Base-by-base conservation (phyloP, 2,888 invertebrate genomes). In the Cryptocheilus praepositus region DNA sequence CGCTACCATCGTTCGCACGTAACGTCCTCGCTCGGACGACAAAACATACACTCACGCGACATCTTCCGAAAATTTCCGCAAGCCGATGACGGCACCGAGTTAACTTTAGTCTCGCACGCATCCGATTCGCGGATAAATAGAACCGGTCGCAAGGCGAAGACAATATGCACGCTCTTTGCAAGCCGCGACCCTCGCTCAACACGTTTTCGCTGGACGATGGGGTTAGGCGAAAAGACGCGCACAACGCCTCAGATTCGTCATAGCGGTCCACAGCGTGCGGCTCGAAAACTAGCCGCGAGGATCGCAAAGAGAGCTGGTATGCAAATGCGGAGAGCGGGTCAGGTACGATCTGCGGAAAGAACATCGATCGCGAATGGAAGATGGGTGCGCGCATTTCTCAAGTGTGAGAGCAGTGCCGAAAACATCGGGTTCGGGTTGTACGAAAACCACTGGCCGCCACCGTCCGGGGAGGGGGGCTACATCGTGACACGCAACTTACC, bases 401-500 rank as follows among this genome's bases (percentile, higher is more conserved):
- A 59, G 45, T 49, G 25, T 49, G 16, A 16, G 49, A 49, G 4
- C 49, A 5, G 49, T 49, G 16, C 8, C 49, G 49, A 49, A 18
- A 49, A 49, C 49, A 49, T 49, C 4, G 59, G 19, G 19, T 44
- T n/a, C 63, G 44, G n/a, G 8, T 61, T 21, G 54, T 49, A 52
- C 56, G 19, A 70, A 70, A 79, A 79, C 76, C 78, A 71, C 74
- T 22, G 76, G 44, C 74, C 44, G 25, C 52, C 46, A 55, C 15
- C 57, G 36, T 49, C 55, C 57, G 56, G 43, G 55, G 67, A 58
- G 57, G 64, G 18, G n/a, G 18, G 49, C 49, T 67, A 61, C 67
- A 64, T 64, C 66, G 66, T 72, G 73, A 76, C 70, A 73, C 67
- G 71, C 74, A 66, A 83, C 85, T 85, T 77, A 85, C 85, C 85